These are phyloP conservation scores for Amia ocellicauda DNA, from an alignment of 2,113 vertebrate species.

Conservation along the genomic window DNA sequence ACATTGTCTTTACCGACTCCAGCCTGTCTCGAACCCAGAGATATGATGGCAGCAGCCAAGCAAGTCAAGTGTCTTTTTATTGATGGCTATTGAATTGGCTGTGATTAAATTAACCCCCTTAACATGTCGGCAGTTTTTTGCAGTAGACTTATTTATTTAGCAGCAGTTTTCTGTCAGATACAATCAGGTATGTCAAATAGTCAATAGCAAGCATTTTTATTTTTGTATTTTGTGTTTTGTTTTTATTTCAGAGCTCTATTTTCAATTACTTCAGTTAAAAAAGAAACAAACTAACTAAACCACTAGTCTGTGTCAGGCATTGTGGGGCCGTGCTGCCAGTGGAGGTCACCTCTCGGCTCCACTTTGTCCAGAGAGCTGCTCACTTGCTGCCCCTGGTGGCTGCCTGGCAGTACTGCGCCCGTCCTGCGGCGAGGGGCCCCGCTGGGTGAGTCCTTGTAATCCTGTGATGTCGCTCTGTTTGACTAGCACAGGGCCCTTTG, in stretches of 20 bases:
- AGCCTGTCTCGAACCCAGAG: not conserved
- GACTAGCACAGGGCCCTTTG: slow-evolving; percentile 61
- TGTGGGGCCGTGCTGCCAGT: too few relatives aligned
- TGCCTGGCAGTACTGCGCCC: not conserved
- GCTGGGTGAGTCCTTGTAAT: slow-evolving; percentile 56
- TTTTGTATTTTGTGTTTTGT: slow-evolving; percentile 19
- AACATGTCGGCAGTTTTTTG: too few relatives aligned
- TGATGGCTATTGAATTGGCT: not conserved
- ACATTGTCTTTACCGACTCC: not conserved
- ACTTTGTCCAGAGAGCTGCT: too few relatives aligned
- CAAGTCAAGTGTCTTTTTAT: not conserved
- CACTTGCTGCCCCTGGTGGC: slow-evolving; percentile 27
- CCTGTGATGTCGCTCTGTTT: slow-evolving; percentile 61
- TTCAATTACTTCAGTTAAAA: slow-evolving; percentile 24
- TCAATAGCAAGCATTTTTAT: too few relatives aligned
- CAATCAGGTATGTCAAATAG: too few relatives aligned
- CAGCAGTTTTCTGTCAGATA: too few relatives aligned
- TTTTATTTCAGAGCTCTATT: slow-evolving; percentile 36
- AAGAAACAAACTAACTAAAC: too few relatives aligned
- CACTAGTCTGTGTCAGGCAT: too few relatives aligned
- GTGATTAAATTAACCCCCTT: not conserved
- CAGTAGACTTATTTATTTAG: too few relatives aligned
- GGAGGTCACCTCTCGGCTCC: too few relatives aligned
- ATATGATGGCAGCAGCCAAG: not conserved
- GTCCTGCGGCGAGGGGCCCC: slow-evolving; percentile 22